Percentiles rank a stretch among this genome's conserved stretches.
Conservation (phyloP, 2,113 vertebrate species). For the Mus musculus region DNA sequence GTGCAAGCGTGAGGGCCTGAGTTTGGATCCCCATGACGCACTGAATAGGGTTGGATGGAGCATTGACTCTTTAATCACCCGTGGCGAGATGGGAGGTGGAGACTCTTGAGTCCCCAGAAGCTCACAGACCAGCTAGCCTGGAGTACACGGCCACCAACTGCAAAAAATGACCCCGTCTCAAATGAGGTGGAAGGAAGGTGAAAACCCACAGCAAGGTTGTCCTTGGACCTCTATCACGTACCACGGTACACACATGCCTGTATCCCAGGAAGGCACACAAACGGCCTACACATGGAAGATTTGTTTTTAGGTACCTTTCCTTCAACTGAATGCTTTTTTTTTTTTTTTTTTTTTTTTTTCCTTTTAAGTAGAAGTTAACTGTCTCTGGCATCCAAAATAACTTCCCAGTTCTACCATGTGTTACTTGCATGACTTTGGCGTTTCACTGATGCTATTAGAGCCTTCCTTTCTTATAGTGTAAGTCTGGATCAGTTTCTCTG, state of each 20-base stretch:
- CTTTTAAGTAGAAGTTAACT: background rate
- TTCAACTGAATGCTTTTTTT: background rate
- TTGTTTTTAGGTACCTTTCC: background rate
- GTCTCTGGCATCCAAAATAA: background rate
- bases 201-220: background rate
- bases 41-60: background rate
- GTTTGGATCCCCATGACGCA: background rate
- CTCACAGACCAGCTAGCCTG: too few relatives aligned
- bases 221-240: too few relatives aligned
- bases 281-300: background rate
- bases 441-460: background rate
- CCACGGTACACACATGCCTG: background rate
- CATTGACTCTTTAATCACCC: background rate
- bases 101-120: background rate
- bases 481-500: conserved; percentile 6
- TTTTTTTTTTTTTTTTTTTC: background rate
- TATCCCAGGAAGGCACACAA: background rate
- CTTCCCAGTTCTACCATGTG: background rate
- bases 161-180: background rate
- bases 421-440: background rate
- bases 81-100: background rate
- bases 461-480: background rate
- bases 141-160: background rate
- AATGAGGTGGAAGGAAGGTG: too few relatives aligned
- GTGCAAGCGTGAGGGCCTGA: background rate